phyloP scores from a whole-genome alignment of 2,888 invertebrate genomes.

The Pimpla rufipes region DNA sequence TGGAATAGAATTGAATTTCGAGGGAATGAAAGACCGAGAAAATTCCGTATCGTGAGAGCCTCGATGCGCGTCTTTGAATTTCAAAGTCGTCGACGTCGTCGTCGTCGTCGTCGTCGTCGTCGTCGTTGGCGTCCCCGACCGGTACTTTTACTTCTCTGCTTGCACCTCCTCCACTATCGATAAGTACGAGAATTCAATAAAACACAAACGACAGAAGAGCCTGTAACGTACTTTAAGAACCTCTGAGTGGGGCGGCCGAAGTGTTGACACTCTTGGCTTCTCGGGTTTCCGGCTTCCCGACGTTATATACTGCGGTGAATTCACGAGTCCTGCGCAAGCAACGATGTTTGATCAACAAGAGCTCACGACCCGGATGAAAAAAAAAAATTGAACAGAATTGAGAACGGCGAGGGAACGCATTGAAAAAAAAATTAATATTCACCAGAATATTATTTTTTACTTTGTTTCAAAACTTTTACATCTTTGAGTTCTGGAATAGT shows the following conservation, averaged over 20 bases:
- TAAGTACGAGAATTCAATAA: constrained; percentile 33
- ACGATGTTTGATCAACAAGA: constrained; percentile 7
- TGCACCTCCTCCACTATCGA: not conserved
- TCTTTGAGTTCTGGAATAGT: not conserved
- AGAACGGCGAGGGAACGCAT: not conserved
- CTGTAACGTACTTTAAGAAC: not conserved
- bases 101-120: not conserved
- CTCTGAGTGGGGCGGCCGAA: not conserved
- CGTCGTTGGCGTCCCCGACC: not conserved
- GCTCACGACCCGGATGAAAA: not conserved
- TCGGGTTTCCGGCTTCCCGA: not conserved
- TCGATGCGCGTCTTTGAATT: constrained; percentile 30
- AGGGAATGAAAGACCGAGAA: constrained; percentile 20
- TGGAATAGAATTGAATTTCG: constrained; percentile 42
- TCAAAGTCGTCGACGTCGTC: not conserved
- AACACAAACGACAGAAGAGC: constrained; percentile 11
- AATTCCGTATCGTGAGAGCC: constrained; percentile 42
- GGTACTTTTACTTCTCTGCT: constrained; percentile 24
- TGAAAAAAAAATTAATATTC: not conserved
- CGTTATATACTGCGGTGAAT: not conserved
- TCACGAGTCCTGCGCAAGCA: not conserved
- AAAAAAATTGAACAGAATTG: not conserved
- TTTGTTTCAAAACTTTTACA: not conserved
- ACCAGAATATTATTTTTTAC: too few species aligned
- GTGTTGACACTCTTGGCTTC: constrained; percentile 5